phyloP scores from a whole-genome alignment of 2,113 vertebrate genomes.

The Manacus vitellinus region DNA sequence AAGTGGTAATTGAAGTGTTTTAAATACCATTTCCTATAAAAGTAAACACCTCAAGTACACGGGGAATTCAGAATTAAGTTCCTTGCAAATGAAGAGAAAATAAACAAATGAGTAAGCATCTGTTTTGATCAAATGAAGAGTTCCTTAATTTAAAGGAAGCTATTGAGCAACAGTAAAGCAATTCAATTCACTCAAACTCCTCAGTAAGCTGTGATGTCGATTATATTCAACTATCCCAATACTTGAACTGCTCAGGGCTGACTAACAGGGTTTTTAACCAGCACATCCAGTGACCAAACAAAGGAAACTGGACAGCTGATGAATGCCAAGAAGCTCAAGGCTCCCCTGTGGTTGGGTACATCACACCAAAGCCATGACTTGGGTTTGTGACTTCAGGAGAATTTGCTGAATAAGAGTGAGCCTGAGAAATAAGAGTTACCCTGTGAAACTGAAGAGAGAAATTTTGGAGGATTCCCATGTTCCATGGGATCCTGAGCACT shows the following conservation, averaged over 20 bases:
- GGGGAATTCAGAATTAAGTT: conserved; percentile 45
- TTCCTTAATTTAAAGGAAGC: conserved; percentile 19
- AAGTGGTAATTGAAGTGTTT: not conserved
- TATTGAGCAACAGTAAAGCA: not conserved
- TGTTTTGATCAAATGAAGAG: conserved; percentile 33
- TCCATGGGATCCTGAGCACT: not conserved
- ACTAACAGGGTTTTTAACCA: not conserved
- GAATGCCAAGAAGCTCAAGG: not conserved
- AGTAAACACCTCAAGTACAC: not conserved
- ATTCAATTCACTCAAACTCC: not conserved
- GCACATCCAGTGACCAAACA: not conserved
- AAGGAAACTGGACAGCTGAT: not conserved
- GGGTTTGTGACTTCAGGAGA: not conserved
- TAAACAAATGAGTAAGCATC: not conserved
- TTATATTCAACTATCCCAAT: not conserved
- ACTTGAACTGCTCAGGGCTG: not conserved
- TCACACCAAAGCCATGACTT: not conserved
- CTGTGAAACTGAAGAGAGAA: not conserved
- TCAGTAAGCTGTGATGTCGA: not conserved
- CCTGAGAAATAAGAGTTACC: not conserved
- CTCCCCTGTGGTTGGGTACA: not conserved
- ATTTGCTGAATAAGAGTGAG: not conserved
- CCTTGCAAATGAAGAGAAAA: conserved; percentile 12
- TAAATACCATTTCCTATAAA: not conserved
- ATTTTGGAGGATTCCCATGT: rapidly evolving